Conservation (phyloP, 2,797 vertebrate genomes). For the Acipenser oxyrinchus region DNA sequence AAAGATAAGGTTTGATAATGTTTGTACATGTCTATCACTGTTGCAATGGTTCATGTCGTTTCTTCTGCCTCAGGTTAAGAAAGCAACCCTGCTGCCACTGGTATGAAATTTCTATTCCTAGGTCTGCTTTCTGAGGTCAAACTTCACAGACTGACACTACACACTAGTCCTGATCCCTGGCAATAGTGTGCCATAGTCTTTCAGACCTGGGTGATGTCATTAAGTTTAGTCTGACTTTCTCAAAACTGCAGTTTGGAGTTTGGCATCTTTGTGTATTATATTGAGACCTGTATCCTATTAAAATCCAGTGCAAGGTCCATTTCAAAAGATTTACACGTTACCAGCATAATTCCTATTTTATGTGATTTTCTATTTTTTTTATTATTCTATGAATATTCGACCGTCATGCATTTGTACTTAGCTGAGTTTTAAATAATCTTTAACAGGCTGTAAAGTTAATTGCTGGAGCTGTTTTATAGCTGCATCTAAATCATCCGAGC, state of each 20-base stretch:
- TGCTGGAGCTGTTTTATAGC: background rate
- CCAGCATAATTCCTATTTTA: conserved; percentile 1
- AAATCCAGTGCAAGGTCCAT: background rate
- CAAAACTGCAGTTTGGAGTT: background rate
- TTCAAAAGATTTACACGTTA: background rate
- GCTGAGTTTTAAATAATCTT: background rate
- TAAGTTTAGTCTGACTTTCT: no score
- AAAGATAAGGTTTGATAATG: background rate
- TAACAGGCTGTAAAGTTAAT: background rate
- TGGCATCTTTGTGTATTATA: background rate
- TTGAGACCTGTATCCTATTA: background rate
- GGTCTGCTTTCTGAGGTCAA: background rate
- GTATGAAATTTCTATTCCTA: background rate
- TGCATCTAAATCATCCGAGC: background rate
- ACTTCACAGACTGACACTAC: background rate
- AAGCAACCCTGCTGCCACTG: background rate
- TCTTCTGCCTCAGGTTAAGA: background rate
- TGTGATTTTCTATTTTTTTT: background rate
- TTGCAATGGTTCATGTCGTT: background rate
- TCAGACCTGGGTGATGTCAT: no score
- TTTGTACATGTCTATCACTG: background rate
- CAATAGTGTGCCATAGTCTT: no score
- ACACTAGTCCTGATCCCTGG: no score
- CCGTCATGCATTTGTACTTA: background rate
- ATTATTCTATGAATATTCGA: background rate